These are phyloP conservation scores for Rhynchonycteris naso DNA, from an alignment of 2,797 vertebrate species.

Conservation along the genomic window DNA sequence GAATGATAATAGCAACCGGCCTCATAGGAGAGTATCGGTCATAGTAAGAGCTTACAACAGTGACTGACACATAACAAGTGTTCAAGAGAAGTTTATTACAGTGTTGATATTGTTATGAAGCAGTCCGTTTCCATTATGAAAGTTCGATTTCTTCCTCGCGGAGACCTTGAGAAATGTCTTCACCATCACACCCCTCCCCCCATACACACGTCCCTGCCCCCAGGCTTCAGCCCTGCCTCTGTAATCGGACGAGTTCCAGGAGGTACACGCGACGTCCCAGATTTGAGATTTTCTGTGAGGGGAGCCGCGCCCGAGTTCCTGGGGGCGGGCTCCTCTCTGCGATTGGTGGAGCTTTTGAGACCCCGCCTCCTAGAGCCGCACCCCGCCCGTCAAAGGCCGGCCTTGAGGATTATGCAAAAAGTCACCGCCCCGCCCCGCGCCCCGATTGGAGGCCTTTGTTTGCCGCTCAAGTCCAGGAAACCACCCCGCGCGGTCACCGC, in stretches of 20 bases:
- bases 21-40: neutral
- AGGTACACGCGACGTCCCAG: neutral
- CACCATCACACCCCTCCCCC: too few relatives aligned
- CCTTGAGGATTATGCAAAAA: constrained; percentile 51
- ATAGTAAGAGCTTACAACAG: neutral
- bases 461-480: constrained; percentile 78
- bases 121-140: neutral
- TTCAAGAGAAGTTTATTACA: neutral
- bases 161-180: neutral
- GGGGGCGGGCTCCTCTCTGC: constrained; percentile 31
- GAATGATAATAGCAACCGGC: neutral
- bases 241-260: neutral
- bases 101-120: neutral
- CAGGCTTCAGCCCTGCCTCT: neutral
- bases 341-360: constrained; percentile 46
- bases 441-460: constrained; percentile 76
- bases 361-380: neutral
- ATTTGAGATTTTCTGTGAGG: neutral
- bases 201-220: too few relatives aligned
- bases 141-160: neutral
- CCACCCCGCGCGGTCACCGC: neutral
- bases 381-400: neutral
- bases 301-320: rapidly evolving
- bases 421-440: constrained; percentile 38
- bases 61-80: neutral